Conservation (phyloP, 2,888 invertebrate species). For the Acanthosoma haemorrhoidale region DNA sequence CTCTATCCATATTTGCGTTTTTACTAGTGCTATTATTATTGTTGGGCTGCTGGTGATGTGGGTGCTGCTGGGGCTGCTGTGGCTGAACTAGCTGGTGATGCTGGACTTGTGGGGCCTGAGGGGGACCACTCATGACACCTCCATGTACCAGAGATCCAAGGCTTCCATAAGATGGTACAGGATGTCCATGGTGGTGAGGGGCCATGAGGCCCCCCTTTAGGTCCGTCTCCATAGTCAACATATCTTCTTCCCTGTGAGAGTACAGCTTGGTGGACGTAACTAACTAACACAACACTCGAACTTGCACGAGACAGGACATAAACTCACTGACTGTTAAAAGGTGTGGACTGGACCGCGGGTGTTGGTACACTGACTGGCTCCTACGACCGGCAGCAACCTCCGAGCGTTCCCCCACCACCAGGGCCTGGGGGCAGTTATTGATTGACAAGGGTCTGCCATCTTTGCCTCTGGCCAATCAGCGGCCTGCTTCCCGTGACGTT, state of each 20-base stretch:
- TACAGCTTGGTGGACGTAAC: constrained; percentile 61
- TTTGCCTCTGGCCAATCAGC: constrained; percentile 42
- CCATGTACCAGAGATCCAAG: constrained; percentile 58
- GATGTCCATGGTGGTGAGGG: constrained; percentile 61
- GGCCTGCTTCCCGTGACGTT: constrained; percentile 39
- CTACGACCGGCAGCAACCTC: constrained; percentile 25
- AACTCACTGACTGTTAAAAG: constrained; percentile 18
- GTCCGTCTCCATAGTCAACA: constrained; percentile 89
- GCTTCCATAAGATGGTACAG: constrained; percentile 58
- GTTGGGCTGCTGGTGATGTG: constrained; percentile 46
- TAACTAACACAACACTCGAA: constrained; percentile 28
- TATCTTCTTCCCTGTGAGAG: constrained; percentile 75
- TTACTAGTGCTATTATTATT: constrained; percentile 63
- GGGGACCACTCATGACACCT: constrained; percentile 44
- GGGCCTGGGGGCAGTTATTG: constrained; percentile 39
- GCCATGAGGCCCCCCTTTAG: constrained; percentile 83
- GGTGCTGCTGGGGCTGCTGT: constrained; percentile 47
- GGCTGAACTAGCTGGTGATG: constrained; percentile 43
- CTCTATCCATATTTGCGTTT: constrained; percentile 77
- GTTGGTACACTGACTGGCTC: constrained; percentile 26
- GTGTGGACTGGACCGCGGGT: constrained; percentile 18
- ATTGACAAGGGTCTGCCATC: constrained; percentile 45
- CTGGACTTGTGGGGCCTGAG: constrained; percentile 44
- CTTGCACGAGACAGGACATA: constrained; percentile 1
- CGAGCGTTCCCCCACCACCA: constrained; percentile 33